phyloP scores from a whole-genome alignment of 2,888 invertebrate genomes.

The Gryllus longicercus region DNA sequence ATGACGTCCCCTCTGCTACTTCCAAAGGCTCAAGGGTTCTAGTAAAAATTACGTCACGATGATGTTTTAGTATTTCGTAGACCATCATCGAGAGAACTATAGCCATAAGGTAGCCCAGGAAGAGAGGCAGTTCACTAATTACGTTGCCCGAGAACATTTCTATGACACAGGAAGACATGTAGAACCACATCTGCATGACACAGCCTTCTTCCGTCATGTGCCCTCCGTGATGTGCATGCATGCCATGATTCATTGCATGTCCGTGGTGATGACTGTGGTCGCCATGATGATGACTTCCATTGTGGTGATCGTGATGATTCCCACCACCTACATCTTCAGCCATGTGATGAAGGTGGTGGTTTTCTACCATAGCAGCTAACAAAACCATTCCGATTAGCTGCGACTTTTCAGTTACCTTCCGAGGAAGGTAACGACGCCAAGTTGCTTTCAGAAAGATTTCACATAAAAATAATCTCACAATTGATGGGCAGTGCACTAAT shows the following conservation, averaged over 20 bases:
- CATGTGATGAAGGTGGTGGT: no score
- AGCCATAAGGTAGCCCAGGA: neutral
- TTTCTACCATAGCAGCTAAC: no score
- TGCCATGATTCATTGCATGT: no score
- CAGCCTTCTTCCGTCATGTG: neutral
- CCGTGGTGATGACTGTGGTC: no score
- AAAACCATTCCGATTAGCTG: no score
- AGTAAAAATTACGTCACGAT: neutral
- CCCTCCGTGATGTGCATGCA: neutral
- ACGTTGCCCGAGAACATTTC: neutral
- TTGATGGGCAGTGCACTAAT: neutral
- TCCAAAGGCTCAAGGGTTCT: neutral
- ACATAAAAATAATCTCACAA: neutral
- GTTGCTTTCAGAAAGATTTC: neutral
- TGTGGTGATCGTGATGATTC: no score
- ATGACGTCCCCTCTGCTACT: neutral
- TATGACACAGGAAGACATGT: neutral
- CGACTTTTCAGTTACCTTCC: neutral
- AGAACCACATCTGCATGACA: slow-evolving; percentile 1
- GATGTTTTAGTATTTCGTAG: neutral
- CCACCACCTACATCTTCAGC: no score
- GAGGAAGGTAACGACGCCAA: neutral
- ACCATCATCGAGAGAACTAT: neutral
- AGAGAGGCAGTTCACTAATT: neutral
- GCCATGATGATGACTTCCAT: no score